Evolutionary conservation across 2,888 invertebrate species (phyloP).

Genomic region (Serripes groenlandicus): DNA sequence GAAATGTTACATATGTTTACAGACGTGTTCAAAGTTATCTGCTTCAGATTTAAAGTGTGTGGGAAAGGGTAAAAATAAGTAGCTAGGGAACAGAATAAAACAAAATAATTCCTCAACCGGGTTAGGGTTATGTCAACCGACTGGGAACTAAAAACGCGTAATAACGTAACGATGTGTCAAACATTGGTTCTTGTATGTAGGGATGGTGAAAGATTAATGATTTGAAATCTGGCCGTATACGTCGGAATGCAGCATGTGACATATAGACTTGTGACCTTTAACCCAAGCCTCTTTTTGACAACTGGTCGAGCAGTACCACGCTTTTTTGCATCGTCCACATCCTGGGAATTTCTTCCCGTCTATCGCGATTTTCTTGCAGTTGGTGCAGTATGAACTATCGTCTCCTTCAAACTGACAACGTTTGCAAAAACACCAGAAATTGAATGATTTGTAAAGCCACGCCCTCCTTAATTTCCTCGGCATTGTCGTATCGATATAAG

Average conservation of each 20-base stretch:
- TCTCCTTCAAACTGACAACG: slow-evolving; percentile 81
- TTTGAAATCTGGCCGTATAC: slow-evolving; percentile 43
- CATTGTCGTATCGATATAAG: slow-evolving; percentile 82
- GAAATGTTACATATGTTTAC: too few species aligned
- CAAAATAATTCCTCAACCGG: too few species aligned
- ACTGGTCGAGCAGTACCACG: slow-evolving; percentile 81
- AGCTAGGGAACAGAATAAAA: too few species aligned
- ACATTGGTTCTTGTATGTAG: too few species aligned
- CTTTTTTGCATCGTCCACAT: slow-evolving; percentile 80
- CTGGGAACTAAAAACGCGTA: too few species aligned
- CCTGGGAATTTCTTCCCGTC: slow-evolving; percentile 76
- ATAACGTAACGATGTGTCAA: too few species aligned
- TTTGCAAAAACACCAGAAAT: slow-evolving; percentile 82
- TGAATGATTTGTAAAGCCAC: slow-evolving; percentile 82
- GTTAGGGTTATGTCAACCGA: too few species aligned
- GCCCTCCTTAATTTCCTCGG: slow-evolving; percentile 78
- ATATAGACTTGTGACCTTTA: slow-evolving; percentile 79
- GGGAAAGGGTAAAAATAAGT: too few species aligned
- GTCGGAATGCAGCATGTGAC: slow-evolving; percentile 72
- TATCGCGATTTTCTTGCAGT: slow-evolving; percentile 72
- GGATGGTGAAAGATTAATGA: not conserved
- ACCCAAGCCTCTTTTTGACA: slow-evolving; percentile 81
- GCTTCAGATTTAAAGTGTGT: too few species aligned
- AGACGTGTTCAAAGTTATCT: too few species aligned
- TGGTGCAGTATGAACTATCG: slow-evolving; percentile 75